Base-by-base conservation (phyloP, 1,140 invertebrate genomes). In the Tachypleus tridentatus region DNA sequence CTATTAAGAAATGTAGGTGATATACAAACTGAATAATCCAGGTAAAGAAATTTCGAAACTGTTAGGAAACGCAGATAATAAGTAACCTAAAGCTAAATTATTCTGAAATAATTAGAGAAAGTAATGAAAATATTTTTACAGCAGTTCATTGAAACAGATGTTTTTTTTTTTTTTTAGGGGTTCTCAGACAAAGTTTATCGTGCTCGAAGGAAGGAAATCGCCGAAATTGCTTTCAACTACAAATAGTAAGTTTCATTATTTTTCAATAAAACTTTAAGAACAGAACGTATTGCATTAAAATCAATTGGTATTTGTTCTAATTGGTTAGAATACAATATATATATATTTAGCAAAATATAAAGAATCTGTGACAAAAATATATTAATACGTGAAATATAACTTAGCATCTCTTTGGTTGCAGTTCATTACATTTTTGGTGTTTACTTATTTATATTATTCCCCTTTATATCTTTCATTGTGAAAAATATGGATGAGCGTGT, bases 151-250 rank as follows among this genome's bases (percentile, higher is more conserved):
- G 29, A 29, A 29, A 29, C 29, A 29, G 29, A 29, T 29, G 29
- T 29, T 29, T 29, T 29, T 29, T 29, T 64, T 70, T 64, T 52
- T 59, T 54, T 69, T 53, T 65, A 83, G 82, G 83, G 82, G 51
- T 84, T 83, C 74, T 76, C 79, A 64, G 82, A 84, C 71, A 75
- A 74, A 63, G 76, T 76, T 51, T 84, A 84, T 72, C 71, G 82
- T 64, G 67, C 74, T 54, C 70, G 82, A 62, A 67, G 83, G 52
- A 79, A 82, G 71, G 68, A 80, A 62, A 83, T 84, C 49, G 82
- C 81, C 4, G 79, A 84, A 58, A 77, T 84, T 53, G 83, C 82
- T 8, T 80, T 83, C 66, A 74, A 77, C 57, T 84, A 82, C 69
- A 78, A 74, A 77, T 73, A 82, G 82, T 83, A 76, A 76, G 76